phyloP scores from a whole-genome alignment of 2,797 vertebrate species.

The Thaleichthys pacificus region DNA sequence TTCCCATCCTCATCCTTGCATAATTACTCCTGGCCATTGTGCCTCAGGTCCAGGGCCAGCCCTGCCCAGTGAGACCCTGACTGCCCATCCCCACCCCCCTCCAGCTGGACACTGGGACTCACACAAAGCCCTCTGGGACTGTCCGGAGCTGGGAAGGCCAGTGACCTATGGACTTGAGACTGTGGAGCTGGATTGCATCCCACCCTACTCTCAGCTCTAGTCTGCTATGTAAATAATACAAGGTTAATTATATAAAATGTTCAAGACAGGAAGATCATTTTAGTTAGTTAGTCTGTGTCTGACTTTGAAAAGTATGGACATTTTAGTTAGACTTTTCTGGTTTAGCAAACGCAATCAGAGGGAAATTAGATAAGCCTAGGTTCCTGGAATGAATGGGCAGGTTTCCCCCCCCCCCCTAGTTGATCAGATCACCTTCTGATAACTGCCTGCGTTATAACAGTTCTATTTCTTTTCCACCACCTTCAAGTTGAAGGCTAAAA shows the following conservation, averaged over 20 bases:
- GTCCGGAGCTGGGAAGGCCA: conserved; percentile 46
- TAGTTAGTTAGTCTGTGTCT: not conserved
- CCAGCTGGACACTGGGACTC: conserved; percentile 58
- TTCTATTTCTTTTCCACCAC: not conserved
- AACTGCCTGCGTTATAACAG: too few relatives aligned
- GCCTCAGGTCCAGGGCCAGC: conserved; percentile 49
- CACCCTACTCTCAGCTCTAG: conserved; percentile 29
- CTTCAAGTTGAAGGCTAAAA: conserved; percentile 61
- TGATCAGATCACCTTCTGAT: too few relatives aligned
- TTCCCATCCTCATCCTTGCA: conserved; percentile 65
- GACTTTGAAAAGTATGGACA: not conserved
- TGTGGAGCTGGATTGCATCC: conserved; percentile 55
- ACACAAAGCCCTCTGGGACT: conserved; percentile 57
- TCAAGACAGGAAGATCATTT: conserved; percentile 22
- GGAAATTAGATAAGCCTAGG: not conserved
- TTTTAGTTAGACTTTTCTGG: not conserved
- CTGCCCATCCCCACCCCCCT: conserved; percentile 41
- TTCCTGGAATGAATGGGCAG: not conserved
- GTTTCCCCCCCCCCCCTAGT: not conserved
- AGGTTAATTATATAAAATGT: conserved; percentile 13
- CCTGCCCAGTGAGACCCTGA: conserved; percentile 41
- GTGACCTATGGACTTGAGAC: conserved; percentile 66
- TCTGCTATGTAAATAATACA: conserved; percentile 50
- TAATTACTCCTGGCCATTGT: conserved; percentile 72
- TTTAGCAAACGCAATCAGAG: not conserved